Conservation (phyloP, 64 coral and sea anemone genomes). For the Pocillopora damicornis region DNA sequence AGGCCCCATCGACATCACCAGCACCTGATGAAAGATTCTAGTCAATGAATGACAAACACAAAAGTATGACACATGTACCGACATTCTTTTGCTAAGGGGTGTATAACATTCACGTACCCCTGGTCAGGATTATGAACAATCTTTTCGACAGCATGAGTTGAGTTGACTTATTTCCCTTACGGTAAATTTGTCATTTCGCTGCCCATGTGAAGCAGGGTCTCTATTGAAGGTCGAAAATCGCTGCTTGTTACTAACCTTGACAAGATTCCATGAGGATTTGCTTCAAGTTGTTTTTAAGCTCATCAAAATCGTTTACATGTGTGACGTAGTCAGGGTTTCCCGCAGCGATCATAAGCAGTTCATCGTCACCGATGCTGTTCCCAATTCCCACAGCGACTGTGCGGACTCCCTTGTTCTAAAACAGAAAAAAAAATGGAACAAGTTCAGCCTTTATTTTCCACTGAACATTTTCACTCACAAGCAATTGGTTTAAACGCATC, state of each 20-base stretch:
- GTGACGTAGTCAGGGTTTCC: constrained; percentile 30
- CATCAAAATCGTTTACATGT: constrained; percentile 34
- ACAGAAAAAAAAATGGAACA: not conserved
- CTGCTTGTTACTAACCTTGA: constrained; percentile 7
- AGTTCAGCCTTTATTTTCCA: too few relatives aligned
- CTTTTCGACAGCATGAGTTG: too few relatives aligned
- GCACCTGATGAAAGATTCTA: not conserved
- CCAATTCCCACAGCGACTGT: constrained; percentile 59
- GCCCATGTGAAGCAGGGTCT: too few relatives aligned
- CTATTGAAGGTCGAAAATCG: not conserved
- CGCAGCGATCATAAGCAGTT: constrained; percentile 48
- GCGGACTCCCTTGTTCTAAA: constrained; percentile 48
- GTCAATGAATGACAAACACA: not conserved
- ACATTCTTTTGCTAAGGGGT: too few relatives aligned
- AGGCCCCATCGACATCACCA: constrained; percentile 62
- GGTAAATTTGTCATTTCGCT: too few relatives aligned
- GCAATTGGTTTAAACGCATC: too few relatives aligned
- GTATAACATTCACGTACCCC: too few relatives aligned
- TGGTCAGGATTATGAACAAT: too few relatives aligned
- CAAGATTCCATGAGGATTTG: constrained; percentile 7
- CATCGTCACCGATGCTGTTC: constrained; percentile 1
- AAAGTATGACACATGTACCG: too few relatives aligned
- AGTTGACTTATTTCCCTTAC: too few relatives aligned
- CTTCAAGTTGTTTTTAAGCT: constrained; percentile 34
- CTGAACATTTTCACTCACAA: too few relatives aligned